Evolutionary conservation across 2,888 invertebrate species (phyloP).

Genomic region (Megastigmus dorsalis): DNA sequence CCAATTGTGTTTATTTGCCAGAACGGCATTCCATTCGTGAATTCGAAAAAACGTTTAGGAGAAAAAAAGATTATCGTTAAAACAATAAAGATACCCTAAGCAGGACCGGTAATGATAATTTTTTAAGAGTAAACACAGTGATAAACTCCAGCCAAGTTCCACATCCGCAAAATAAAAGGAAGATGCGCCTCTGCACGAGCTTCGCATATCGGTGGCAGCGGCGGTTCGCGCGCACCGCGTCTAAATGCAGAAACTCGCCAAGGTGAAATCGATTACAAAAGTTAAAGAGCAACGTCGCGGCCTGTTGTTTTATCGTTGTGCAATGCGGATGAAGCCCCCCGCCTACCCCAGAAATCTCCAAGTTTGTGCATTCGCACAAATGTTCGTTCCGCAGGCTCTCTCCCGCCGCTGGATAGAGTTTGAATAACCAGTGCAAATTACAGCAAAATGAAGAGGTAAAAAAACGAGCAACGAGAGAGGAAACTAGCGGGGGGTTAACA

Average conservation of each 20-base stretch:
- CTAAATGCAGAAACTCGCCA: constrained; percentile 27
- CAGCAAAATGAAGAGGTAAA: constrained; percentile 33
- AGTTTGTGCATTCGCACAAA: not conserved
- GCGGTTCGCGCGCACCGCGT: not conserved
- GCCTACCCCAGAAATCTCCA: not conserved
- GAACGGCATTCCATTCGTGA: not conserved
- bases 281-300: constrained; percentile 2
- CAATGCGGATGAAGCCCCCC: constrained; percentile 38
- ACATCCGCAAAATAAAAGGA: constrained; percentile 12
- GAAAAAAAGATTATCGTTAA: too few relatives aligned
- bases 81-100: too few relatives aligned
- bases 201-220: not conserved
- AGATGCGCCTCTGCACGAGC: not conserved
- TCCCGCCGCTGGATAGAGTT: not conserved
- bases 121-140: too few relatives aligned
- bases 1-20: too few relatives aligned
- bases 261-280: constrained; percentile 44
- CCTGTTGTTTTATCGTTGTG: constrained; percentile 15
- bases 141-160: not conserved
- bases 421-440: constrained; percentile 42
- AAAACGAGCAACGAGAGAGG: constrained; percentile 17
- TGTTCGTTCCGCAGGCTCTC: not conserved
- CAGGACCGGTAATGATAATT: too few relatives aligned
- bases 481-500: not conserved
- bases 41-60: not conserved